Evolutionary conservation across 2,888 invertebrate genomes (phyloP).

Genomic region (Nudaria mundana): DNA sequence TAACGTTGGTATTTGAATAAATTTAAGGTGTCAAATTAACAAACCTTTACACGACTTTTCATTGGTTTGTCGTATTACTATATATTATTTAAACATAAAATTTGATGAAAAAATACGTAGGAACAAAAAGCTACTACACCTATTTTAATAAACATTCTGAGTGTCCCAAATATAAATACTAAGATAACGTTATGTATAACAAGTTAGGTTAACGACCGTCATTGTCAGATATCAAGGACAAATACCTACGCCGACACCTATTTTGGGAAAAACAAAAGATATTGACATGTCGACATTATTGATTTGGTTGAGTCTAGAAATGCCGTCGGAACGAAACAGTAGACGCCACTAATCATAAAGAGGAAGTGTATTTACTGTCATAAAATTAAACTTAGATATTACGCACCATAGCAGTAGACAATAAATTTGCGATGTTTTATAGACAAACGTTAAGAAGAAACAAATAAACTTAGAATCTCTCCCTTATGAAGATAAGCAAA

Average conservation of each 20-base stretch:
- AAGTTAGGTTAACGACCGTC: slow-evolving; percentile 8
- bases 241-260: slow-evolving; percentile 1
- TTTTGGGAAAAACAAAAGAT: slow-evolving; percentile 8
- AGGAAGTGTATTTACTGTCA: no score
- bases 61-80: background rate
- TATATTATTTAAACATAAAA: no score
- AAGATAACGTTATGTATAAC: slow-evolving; percentile 1
- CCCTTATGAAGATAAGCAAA: no score
- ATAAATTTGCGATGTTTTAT: no score
- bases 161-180: slow-evolving; percentile 3
- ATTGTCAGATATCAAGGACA: slow-evolving; percentile 11
- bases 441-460: no score
- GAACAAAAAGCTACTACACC: no score
- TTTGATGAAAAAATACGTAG: no score
- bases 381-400: no score
- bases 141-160: no score
- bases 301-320: background rate
- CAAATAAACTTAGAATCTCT: no score
- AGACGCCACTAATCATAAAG: background rate
- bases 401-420: no score
- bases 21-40: slow-evolving; percentile 31
- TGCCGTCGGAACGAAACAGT: background rate
- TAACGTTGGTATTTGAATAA: slow-evolving; percentile 31
- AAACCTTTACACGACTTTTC: slow-evolving; percentile 24
- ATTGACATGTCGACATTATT: slow-evolving; percentile 2